Percentiles rank a stretch among this genome's conserved stretches.
phyloP scores from a whole-genome alignment of 2,113 vertebrate species.

The Hemiprocne comata region DNA sequence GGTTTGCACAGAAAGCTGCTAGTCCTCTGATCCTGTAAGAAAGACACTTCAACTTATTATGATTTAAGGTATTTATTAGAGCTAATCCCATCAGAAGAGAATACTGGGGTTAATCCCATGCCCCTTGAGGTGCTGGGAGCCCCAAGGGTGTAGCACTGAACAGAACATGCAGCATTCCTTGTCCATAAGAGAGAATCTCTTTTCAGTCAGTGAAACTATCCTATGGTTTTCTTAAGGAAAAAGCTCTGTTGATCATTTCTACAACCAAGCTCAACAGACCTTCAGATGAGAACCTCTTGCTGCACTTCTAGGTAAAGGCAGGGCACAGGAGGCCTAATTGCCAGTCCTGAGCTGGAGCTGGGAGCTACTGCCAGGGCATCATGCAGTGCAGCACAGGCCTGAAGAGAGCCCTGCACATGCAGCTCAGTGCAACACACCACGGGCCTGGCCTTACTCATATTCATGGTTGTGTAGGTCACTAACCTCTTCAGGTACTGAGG shows the following conservation, averaged over 20 bases:
- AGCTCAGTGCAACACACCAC: not conserved
- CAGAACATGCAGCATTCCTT: not conserved
- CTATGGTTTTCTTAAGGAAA: not conserved
- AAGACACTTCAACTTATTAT: not conserved
- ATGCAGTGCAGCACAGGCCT: too few relatives aligned
- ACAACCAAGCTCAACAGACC: not conserved
- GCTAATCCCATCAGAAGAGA: not conserved
- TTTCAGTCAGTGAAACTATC: not conserved
- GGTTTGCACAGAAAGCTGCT: not conserved
- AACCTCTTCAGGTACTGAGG: too few relatives aligned
- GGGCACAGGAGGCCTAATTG: not conserved
- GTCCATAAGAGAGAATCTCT: not conserved
- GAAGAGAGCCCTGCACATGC: not conserved
- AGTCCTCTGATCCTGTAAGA: not conserved
- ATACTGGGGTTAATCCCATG: not conserved
- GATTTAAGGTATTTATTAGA: not conserved
- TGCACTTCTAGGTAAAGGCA: not conserved
- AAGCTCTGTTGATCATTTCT: not conserved
- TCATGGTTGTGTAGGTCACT: not conserved
- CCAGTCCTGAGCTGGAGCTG: not conserved
- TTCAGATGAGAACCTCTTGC: not conserved
- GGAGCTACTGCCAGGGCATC: accelerated
- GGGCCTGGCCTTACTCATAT: not conserved
- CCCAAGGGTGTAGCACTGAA: not conserved
- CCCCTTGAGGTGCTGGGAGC: not conserved